Evolutionary conservation across 2,113 vertebrate species (phyloP).

Genomic region (Tachysurus fulvidraco): DNA sequence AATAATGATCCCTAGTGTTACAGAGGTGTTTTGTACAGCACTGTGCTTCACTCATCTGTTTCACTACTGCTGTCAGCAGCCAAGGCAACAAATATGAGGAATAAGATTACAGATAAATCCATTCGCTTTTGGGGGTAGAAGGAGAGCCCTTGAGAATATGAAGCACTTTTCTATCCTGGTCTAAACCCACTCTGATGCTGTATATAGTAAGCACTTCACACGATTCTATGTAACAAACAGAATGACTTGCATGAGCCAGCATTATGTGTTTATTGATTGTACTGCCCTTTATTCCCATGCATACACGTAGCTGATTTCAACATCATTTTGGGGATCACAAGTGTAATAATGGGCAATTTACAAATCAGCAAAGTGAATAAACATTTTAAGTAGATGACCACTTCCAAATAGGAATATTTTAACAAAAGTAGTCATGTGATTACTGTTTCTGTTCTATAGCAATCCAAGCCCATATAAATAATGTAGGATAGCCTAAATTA

Average conservation of each 20-base stretch:
- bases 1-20: slow-evolving; percentile 15
- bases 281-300: background rate
- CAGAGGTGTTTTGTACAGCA: background rate
- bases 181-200: background rate
- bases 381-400: background rate
- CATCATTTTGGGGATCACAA: background rate
- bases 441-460: background rate
- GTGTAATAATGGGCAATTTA: background rate
- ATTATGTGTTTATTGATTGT: background rate
- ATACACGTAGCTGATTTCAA: background rate
- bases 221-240: background rate
- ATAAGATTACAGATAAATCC: slow-evolving; percentile 33
- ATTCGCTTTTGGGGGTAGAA: slow-evolving; percentile 28
- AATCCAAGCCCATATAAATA: background rate
- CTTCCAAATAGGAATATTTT: background rate
- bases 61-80: slow-evolving; percentile 1
- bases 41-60: background rate
- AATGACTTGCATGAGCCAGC: slow-evolving; percentile 5
- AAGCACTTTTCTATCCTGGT: slow-evolving; percentile 11
- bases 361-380: background rate
- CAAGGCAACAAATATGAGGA: slow-evolving; percentile 38
- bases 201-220: slow-evolving; percentile 17
- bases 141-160: slow-evolving; percentile 12
- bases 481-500: background rate
- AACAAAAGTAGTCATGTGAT: background rate